A percentile compares a stretch with the other conserved stretches of the same genome.
These are phyloP conservation scores for Ctenicera cuprea DNA, from an alignment of 2,888 invertebrate genomes.

Conservation along the genomic window DNA sequence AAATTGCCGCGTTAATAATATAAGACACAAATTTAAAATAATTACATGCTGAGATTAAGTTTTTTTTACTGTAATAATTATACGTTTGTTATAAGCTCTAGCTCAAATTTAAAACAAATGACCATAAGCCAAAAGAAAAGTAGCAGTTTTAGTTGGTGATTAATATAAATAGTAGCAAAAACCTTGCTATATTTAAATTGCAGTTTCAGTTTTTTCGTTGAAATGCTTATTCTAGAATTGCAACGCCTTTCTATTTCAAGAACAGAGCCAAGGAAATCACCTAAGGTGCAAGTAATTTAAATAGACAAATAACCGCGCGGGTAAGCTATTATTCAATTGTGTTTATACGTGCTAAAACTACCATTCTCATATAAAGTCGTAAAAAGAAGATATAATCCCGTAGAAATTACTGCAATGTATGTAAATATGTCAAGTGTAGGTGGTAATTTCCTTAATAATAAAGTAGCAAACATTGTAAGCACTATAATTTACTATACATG, in stretches of 20 bases:
- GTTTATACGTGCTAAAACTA: not conserved
- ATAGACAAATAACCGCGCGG: not conserved
- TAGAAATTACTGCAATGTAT: slow-evolving; percentile 12
- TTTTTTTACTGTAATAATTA: too few relatives aligned
- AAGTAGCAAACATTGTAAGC: not conserved
- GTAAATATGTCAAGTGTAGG: slow-evolving; percentile 3
- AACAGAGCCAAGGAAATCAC: slow-evolving; percentile 19
- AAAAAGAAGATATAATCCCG: slow-evolving; percentile 5
- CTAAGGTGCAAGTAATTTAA: not conserved
- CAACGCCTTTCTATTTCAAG: slow-evolving; percentile 24
- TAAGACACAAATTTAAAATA: too few relatives aligned
- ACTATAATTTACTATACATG: not conserved
- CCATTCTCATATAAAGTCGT: not conserved
- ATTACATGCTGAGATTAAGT: too few relatives aligned
- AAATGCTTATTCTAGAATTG: not conserved
- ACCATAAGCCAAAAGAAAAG: too few relatives aligned
- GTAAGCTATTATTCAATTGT: not conserved
- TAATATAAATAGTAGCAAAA: not conserved
- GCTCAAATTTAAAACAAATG: too few relatives aligned
- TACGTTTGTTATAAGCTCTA: too few relatives aligned
- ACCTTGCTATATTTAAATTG: slow-evolving; percentile 1
- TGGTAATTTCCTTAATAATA: slow-evolving; percentile 12
- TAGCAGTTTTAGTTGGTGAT: too few relatives aligned
- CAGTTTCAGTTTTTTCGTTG: not conserved
- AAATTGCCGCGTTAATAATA: too few relatives aligned